Percentiles rank a stretch among this genome's conserved stretches.
Evolutionary conservation across 1,140 invertebrate species (phyloP).

Genomic region (Gryllus bimaculatus): DNA sequence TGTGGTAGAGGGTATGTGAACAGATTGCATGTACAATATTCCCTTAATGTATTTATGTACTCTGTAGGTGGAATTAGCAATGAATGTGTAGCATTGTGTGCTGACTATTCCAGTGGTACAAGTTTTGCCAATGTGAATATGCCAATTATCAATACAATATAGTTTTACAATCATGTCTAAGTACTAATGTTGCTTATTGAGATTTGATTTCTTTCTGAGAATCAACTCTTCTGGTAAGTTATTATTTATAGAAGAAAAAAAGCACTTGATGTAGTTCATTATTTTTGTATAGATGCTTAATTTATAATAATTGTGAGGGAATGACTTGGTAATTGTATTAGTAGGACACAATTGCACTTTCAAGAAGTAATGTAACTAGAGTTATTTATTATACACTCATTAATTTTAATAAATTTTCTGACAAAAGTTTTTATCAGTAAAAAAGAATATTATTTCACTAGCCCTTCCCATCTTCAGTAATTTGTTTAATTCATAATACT

Average conservation of each 20-base stretch:
- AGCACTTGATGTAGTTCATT: too few relatives aligned
- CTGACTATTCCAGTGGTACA: neutral
- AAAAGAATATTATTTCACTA: too few relatives aligned
- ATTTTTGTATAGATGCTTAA: conserved; percentile 3
- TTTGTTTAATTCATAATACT: too few relatives aligned
- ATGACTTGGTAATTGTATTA: neutral
- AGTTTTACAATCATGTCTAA: neutral
- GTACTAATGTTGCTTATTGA: neutral
- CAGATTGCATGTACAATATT: neutral
- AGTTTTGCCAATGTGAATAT: neutral
- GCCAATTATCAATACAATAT: neutral
- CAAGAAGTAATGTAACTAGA: neutral
- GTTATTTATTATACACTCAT: neutral
- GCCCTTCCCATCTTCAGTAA: too few relatives aligned
- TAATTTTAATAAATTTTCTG: conserved; percentile 2
- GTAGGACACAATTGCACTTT: neutral
- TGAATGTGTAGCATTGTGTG: neutral
- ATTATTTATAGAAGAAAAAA: neutral
- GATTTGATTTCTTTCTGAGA: neutral
- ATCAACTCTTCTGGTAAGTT: neutral
- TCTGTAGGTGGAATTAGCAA: neutral
- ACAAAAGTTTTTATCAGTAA: neutral
- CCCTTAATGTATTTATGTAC: neutral
- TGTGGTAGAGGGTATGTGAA: conserved; percentile 1
- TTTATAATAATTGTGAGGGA: neutral